A percentile compares a stretch with the other conserved stretches of the same genome.
Conservation (phyloP, 2,888 invertebrate species). For the Megamerina dolium region DNA sequence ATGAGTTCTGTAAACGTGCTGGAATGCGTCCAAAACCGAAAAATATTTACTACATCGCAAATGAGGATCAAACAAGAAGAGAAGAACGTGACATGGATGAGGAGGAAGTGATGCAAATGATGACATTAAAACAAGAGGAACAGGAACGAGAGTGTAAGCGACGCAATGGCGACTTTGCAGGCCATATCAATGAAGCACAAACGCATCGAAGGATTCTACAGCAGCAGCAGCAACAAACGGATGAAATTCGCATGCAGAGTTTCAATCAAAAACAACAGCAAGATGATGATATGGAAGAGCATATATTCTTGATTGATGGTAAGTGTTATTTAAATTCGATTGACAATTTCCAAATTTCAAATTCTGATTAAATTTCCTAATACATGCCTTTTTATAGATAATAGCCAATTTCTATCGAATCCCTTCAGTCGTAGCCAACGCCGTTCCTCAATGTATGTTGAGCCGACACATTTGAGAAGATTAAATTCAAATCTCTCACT, state of each 20-base stretch:
- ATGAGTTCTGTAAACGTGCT: slow-evolving; percentile 45
- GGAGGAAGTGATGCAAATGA: slow-evolving; percentile 5
- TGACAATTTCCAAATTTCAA: too few species aligned
- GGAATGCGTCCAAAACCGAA: slow-evolving; percentile 45
- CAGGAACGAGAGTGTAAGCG: slow-evolving; percentile 19
- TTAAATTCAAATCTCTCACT: slow-evolving; percentile 44
- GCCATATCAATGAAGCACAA: slow-evolving; percentile 6
- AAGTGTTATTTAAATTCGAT: too few species aligned
- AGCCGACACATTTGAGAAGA: slow-evolving; percentile 32
- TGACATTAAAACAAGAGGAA: slow-evolving; percentile 22
- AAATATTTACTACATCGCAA: slow-evolving; percentile 46
- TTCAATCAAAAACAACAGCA: slow-evolving; percentile 30
- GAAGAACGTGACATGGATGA: not conserved
- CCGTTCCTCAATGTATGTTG: slow-evolving; percentile 40
- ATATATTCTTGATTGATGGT: too few species aligned
- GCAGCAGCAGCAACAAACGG: slow-evolving; percentile 13
- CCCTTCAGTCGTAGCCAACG: slow-evolving; percentile 22
- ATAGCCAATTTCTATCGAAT: slow-evolving; percentile 1
- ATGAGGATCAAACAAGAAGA: slow-evolving; percentile 18
- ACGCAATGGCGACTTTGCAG: slow-evolving; percentile 12
- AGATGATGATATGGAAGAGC: slow-evolving; percentile 25
- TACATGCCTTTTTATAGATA: slow-evolving; percentile 1
- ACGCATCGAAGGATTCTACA: slow-evolving; percentile 12
- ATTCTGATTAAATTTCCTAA: too few species aligned
- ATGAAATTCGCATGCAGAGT: slow-evolving; percentile 29